Conservation (phyloP, 2,797 vertebrate genomes). For the Limnodromus scolopaceus region DNA sequence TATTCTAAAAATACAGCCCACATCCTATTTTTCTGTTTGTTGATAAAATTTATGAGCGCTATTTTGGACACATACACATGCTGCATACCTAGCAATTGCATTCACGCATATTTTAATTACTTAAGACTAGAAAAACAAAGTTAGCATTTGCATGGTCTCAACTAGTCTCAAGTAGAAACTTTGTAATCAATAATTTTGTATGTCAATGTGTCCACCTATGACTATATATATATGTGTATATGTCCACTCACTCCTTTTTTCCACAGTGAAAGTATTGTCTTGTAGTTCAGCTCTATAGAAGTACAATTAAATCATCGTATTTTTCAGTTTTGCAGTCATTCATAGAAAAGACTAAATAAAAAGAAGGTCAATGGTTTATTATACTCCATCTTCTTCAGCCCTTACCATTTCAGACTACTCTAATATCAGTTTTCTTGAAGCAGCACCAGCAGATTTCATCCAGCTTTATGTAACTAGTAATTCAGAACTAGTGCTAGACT, state of each 20-base stretch:
- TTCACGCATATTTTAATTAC: conserved; percentile 54
- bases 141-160: background rate
- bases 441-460: background rate
- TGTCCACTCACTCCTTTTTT: background rate
- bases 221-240: background rate
- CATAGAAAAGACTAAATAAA: background rate
- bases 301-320: background rate
- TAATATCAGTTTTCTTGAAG: background rate
- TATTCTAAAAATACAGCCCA: conserved; percentile 54
- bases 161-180: background rate
- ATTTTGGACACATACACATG: conserved; percentile 2
- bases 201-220: background rate
- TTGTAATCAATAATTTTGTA: background rate
- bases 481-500: background rate
- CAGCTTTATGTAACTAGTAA: background rate
- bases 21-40: conserved; percentile 33
- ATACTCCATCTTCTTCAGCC: background rate
- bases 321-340: background rate
- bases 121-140: background rate
- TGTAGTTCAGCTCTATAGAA: background rate
- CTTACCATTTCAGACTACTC: background rate
- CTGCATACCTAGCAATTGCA: conserved; percentile 3
- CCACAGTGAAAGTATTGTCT: background rate
- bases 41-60: background rate
- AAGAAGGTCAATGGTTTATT: background rate